These are phyloP conservation scores for Drosophila insularis DNA, from an alignment of 1,140 invertebrate genomes.

Conservation along the genomic window DNA sequence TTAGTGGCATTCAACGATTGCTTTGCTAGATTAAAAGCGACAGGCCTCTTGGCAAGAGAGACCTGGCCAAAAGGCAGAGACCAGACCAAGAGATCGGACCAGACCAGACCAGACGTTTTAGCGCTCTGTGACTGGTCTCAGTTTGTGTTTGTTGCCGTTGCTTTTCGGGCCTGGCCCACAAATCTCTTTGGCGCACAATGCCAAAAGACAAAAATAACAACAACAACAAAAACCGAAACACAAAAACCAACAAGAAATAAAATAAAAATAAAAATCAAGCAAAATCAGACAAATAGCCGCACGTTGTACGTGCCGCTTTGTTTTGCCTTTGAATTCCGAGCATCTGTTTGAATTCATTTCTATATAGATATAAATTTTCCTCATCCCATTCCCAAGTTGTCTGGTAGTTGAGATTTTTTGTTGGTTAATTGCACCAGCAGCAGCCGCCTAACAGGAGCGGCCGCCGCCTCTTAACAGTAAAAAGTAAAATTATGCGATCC, in stretches of 20 bases:
- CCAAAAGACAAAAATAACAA: slow-evolving; percentile 32
- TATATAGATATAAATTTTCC: slow-evolving; percentile 15
- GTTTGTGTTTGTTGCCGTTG: slow-evolving; percentile 11
- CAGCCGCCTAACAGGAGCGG: slow-evolving; percentile 69
- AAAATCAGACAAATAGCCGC: slow-evolving; percentile 74
- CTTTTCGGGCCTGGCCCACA: slow-evolving; percentile 61
- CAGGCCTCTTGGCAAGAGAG: slow-evolving; percentile 44
- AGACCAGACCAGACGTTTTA: slow-evolving; percentile 11
- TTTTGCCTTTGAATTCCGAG: slow-evolving; percentile 51
- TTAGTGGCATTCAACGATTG: slow-evolving; percentile 82
- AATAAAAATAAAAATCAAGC: slow-evolving; percentile 52
- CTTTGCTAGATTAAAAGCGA: slow-evolving; percentile 81
- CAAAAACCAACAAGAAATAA: slow-evolving; percentile 27
- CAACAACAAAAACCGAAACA: slow-evolving; percentile 33
- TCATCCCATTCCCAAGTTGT: slow-evolving; percentile 6
- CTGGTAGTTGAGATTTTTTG: slow-evolving; percentile 65
- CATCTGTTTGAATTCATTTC: slow-evolving; percentile 42
- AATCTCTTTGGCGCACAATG: slow-evolving; percentile 75
- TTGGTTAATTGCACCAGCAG: slow-evolving; percentile 66
- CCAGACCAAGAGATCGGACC: not conserved
- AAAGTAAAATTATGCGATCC: slow-evolving; percentile 78
- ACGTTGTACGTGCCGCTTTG: slow-evolving; percentile 69
- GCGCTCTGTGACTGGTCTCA: no score
- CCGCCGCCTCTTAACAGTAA: slow-evolving; percentile 68
- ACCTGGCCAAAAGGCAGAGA: slow-evolving; percentile 6